Conservation (phyloP, 92 coral and sea anemone genomes). For the Blastomussa wellsi region DNA sequence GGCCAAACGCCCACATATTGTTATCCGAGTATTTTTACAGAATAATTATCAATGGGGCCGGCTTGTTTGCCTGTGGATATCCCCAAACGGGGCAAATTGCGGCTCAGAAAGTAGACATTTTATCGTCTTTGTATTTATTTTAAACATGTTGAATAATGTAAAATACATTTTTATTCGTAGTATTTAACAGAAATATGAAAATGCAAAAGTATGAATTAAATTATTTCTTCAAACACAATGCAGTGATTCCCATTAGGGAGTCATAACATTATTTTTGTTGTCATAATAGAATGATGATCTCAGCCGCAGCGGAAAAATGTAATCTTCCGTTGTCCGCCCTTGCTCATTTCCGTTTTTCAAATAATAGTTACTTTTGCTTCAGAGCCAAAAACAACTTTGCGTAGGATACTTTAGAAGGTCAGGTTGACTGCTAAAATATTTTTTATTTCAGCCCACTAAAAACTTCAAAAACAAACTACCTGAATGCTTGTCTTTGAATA, state of each 20-base stretch:
- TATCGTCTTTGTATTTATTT: conserved; percentile 23
- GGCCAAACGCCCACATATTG: background rate
- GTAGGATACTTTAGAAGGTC: background rate
- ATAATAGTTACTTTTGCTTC: background rate
- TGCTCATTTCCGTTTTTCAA: background rate
- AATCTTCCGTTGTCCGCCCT: conserved; percentile 2
- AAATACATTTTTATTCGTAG: background rate
- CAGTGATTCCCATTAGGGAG: background rate
- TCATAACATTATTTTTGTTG: background rate
- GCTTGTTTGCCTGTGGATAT: background rate
- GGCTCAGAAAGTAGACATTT: background rate
- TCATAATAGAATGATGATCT: background rate
- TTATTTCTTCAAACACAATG: conserved; percentile 3
- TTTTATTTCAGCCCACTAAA: background rate
- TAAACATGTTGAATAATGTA: background rate
- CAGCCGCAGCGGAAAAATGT: background rate
- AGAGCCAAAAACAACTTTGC: background rate
- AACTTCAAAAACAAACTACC: background rate
- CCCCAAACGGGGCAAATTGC: background rate
- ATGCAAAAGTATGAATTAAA: conserved; percentile 11
- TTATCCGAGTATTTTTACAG: too few relatives aligned
- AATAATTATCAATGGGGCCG: background rate
- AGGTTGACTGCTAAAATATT: background rate
- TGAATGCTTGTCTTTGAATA: background rate
- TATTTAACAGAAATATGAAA: background rate